A percentile compares a stretch with the other conserved stretches of the same genome.
phyloP scores from a whole-genome alignment of 2,888 invertebrate genomes.

The Epicampocera succincta region DNA sequence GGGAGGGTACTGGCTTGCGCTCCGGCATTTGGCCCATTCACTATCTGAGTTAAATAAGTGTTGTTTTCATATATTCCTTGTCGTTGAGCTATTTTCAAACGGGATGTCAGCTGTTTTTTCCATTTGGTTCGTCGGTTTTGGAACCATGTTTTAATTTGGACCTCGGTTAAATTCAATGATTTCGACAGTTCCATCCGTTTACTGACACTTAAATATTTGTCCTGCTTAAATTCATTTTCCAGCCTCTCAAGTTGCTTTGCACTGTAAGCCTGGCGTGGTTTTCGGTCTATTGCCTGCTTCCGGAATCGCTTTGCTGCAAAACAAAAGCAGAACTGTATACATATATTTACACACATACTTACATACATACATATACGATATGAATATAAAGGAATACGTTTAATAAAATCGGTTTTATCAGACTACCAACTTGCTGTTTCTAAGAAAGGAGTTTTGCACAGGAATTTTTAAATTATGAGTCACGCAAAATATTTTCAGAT shows the following conservation, averaged over 20 bases:
- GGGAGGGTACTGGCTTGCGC: neutral
- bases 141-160: constrained; percentile 96
- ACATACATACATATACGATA: no score
- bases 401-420: no score
- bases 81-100: constrained; percentile 93
- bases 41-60: constrained; percentile 83
- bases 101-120: constrained; percentile 98
- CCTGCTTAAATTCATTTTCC: constrained; percentile 99
- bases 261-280: constrained; percentile 97
- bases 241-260: constrained; percentile 98
- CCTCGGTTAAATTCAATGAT: constrained; percentile 95
- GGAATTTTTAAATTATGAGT: no score
- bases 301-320: constrained; percentile 88
- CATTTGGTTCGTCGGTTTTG: constrained; percentile 95
- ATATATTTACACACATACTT: no score
- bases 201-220: constrained; percentile 97
- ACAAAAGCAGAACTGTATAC: neutral
- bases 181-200: constrained; percentile 97
- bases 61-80: constrained; percentile 86
- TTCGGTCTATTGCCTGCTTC: constrained; percentile 90
- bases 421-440: no score
- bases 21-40: neutral
- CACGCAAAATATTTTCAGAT: no score
- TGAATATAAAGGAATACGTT: no score
- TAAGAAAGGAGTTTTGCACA: no score